These are phyloP conservation scores for Drosophila equinoxialis DNA, from an alignment of 1,140 invertebrate species.

Conservation along the genomic window DNA sequence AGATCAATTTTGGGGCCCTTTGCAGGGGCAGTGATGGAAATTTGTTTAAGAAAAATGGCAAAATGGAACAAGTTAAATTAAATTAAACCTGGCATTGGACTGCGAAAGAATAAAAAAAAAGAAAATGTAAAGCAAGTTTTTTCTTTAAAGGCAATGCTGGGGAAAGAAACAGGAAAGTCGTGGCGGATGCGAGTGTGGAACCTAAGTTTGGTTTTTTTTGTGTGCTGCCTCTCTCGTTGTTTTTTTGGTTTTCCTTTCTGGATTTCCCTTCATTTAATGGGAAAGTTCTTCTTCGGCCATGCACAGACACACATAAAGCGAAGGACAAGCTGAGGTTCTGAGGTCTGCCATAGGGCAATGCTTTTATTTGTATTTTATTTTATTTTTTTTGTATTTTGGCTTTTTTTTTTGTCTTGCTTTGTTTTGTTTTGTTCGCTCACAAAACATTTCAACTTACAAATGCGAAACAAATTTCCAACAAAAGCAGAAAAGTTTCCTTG, in stretches of 20 bases:
- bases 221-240: conserved; percentile 11
- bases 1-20: conserved; percentile 48
- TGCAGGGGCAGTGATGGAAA: conserved; percentile 39
- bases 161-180: not conserved
- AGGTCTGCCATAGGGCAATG: conserved; percentile 47
- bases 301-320: conserved; percentile 45
- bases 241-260: conserved; percentile 38
- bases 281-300: conserved; percentile 22
- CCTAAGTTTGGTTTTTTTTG: conserved; percentile 34
- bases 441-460: conserved; percentile 81
- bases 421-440: conserved; percentile 49
- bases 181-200: conserved; percentile 22
- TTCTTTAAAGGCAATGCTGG: not conserved
- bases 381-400: conserved; percentile 40
- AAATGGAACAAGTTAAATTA: conserved; percentile 60
- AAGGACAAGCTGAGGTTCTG: conserved; percentile 47
- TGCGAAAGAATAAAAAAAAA: conserved; percentile 2
- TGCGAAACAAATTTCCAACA: conserved; percentile 81
- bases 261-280: conserved; percentile 19
- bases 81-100: conserved; percentile 43
- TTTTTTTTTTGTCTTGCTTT: conserved; percentile 29
- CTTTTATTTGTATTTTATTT: conserved; percentile 67
- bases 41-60: conserved; percentile 58
- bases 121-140: conserved; percentile 23
- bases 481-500: conserved; percentile 68